Evolutionary conservation across 1,140 invertebrate genomes (phyloP), one percentile per base, ranked within the genome.

Genomic region (Sycobia sp.): DNA sequence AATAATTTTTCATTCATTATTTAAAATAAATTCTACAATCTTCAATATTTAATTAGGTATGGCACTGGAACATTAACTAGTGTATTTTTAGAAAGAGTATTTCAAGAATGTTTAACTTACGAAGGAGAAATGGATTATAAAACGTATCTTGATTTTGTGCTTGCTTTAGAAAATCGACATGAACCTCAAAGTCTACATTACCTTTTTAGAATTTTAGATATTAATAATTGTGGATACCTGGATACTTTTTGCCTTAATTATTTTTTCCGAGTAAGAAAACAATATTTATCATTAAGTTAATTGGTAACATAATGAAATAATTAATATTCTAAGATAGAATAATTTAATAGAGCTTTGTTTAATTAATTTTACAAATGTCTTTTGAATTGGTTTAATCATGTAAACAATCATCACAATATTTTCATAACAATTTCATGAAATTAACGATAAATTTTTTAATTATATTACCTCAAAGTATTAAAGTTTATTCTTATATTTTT

Each of bases 41-140:
- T 23, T 23, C 32, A 20, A 58, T 29, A 53, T 54, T 64, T 57
- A 54, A 59, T 60, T 67, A 92, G 88, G n/a, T 95, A 93, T 79
- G 94, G 93, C 1, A 94, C 91, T 8, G 93, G 93, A 10, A 96
- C 93, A 0, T 76, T 98, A n/a, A 98, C 95, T 0, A 86, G 89
- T 51, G 90, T 93, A 3, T 98, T 98, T 80, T 85, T 98, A 11
- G 92, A 96, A 68, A 85, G 95, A 47, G 91, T 98, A 0, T 98
- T 97, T 81, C 93, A 98, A 81, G 95, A 97, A 74, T 96, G 92
- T 72, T 84, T 96, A 0, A 98, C 96, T 0, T 98, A 96, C 75
- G 91, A 95, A 71, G 95, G 93, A 8, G 95, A 98, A 86, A 97
- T 98, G 90, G 96, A 99, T 79, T 99, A 97, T 77, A 97, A 97